phyloP scores from a whole-genome alignment of 2,113 vertebrate species.

The Microtus richardsoni region DNA sequence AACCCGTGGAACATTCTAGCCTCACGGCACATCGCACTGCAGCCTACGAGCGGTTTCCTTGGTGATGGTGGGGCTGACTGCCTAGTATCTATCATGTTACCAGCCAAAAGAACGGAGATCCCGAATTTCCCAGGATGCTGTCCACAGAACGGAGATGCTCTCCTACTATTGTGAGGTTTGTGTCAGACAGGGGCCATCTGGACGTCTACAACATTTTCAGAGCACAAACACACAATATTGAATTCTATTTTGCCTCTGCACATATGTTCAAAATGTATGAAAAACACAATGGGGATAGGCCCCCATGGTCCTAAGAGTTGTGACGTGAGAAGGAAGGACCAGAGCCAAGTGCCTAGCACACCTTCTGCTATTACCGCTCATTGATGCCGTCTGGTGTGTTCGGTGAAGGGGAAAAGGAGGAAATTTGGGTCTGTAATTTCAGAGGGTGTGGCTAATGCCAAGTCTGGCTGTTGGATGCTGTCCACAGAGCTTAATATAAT shows the following conservation, averaged over 20 bases:
- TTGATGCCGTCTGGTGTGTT: not conserved
- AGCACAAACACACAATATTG: not conserved
- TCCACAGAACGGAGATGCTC: not conserved
- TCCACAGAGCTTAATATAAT: not conserved
- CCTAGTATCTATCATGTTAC: not conserved
- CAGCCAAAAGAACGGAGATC: not conserved
- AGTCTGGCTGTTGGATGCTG: not conserved
- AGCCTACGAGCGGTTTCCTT: not conserved
- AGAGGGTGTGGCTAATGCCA: not conserved
- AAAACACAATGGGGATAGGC: not conserved
- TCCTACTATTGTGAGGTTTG: not conserved
- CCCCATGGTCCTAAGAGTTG: too few species aligned
- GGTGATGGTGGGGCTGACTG: not conserved
- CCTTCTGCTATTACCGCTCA: too few species aligned
- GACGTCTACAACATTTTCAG: not conserved
- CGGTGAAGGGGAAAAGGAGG: too few species aligned
- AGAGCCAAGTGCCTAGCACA: too few species aligned
- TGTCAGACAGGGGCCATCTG: not conserved
- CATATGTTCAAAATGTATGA: not conserved
- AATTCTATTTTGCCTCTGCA: not conserved
- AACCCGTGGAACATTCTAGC: not conserved
- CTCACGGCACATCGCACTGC: too few species aligned
- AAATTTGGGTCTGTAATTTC: not conserved
- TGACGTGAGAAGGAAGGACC: not conserved
- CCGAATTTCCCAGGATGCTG: not conserved